phyloP scores from a whole-genome alignment of 2,888 invertebrate genomes.

The Drosophila merina region DNA sequence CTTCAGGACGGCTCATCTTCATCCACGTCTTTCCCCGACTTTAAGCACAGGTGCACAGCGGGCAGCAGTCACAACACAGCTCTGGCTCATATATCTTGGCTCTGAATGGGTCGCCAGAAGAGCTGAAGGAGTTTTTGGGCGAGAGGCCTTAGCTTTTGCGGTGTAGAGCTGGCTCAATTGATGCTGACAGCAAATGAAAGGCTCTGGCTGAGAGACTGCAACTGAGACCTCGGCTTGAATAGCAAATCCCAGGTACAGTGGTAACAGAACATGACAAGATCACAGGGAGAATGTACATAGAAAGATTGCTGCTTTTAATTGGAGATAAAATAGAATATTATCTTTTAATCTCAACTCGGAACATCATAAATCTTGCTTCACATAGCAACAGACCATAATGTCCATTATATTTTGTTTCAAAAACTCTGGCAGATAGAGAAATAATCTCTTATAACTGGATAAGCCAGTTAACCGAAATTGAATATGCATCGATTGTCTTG shows the following conservation, averaged over 20 bases:
- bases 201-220: constrained; percentile 47
- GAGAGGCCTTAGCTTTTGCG: constrained; percentile 17
- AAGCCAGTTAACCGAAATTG: neutral
- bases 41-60: constrained; percentile 78
- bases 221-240: constrained; percentile 34
- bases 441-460: neutral
- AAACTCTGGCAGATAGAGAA: neutral
- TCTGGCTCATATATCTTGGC: constrained; percentile 68
- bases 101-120: constrained; percentile 27
- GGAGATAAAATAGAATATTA: neutral
- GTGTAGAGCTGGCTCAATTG: constrained; percentile 67
- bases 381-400: neutral
- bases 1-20: constrained; percentile 29
- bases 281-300: neutral
- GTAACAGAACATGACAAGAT: constrained; percentile 1
- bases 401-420: too few relatives aligned
- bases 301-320: neutral
- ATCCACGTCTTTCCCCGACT: constrained; percentile 26
- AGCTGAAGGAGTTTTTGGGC: constrained; percentile 12
- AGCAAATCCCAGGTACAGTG: constrained; percentile 27
- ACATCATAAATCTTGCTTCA: neutral
- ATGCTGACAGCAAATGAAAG: constrained; percentile 79
- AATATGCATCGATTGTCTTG: neutral
- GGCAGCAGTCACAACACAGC: constrained; percentile 72
- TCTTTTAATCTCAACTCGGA: neutral